These are phyloP conservation scores for Drosophila stalkeri DNA, from an alignment of 2,888 invertebrate species.

Conservation along the genomic window DNA sequence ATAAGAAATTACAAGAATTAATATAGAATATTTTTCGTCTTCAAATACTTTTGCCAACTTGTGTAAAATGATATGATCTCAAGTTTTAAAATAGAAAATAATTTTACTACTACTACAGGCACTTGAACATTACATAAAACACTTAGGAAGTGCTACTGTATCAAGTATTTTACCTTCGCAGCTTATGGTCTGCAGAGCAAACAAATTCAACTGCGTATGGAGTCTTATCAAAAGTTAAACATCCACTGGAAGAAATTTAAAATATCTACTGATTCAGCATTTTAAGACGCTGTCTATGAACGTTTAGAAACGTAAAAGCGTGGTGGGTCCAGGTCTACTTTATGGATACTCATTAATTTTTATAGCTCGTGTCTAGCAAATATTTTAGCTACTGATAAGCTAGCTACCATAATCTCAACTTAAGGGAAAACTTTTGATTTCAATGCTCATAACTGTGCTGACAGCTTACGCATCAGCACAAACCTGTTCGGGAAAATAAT, in stretches of 20 bases:
- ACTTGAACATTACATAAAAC: neutral
- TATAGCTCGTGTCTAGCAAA: conserved; percentile 39
- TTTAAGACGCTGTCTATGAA: conserved; percentile 1
- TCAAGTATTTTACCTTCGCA: neutral
- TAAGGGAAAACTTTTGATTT: conserved; percentile 35
- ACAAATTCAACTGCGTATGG: neutral
- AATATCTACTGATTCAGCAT: neutral
- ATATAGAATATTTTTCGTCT: too few relatives aligned
- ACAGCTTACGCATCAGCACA: conserved; percentile 36
- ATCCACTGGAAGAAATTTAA: neutral
- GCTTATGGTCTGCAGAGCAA: neutral
- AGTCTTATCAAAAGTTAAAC: neutral
- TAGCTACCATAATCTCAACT: conserved; percentile 36
- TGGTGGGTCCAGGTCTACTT: conserved; percentile 22
- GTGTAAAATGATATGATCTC: too few relatives aligned
- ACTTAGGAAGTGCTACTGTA: neutral
- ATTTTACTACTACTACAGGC: neutral
- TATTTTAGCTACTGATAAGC: conserved; percentile 57
- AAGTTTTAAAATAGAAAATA: too few relatives aligned
- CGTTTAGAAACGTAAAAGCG: conserved; percentile 9
- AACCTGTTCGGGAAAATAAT: neutral
- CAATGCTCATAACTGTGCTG: conserved; percentile 26
- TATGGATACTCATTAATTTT: conserved; percentile 44
- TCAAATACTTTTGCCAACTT: too few relatives aligned
- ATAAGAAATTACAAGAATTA: too few relatives aligned